Evolutionary conservation across 2,797 vertebrate species (phyloP).

Genomic region (Naso thynnoides): DNA sequence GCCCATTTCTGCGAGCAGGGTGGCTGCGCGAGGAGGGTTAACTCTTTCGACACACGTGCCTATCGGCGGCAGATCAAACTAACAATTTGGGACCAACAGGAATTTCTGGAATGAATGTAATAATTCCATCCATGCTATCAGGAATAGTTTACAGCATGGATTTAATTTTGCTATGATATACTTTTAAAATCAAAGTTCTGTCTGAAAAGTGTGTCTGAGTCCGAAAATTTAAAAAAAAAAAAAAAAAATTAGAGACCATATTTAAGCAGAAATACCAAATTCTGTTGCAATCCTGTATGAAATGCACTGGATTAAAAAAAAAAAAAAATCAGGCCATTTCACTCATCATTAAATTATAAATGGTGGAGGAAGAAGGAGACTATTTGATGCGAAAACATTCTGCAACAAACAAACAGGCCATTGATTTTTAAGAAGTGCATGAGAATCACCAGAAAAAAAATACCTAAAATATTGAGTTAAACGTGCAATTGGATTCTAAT

Average conservation of each 20-base stretch:
- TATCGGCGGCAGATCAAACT: constrained; percentile 9
- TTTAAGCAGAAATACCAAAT: neutral
- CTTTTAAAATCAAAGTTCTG: neutral
- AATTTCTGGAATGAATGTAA: neutral
- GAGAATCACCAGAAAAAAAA: neutral
- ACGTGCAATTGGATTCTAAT: neutral
- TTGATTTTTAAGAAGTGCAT: too few relatives aligned
- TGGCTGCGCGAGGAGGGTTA: constrained; percentile 49
- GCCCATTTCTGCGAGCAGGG: constrained; percentile 53
- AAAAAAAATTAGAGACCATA: neutral
- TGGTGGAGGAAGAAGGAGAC: too few relatives aligned
- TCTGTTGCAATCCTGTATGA: neutral
- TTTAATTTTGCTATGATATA: neutral
- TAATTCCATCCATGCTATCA: neutral
- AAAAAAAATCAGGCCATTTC: neutral
- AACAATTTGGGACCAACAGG: neutral
- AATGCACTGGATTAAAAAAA: too few relatives aligned
- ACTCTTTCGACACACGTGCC: constrained; percentile 42
- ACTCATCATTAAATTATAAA: neutral
- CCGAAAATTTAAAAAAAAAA: neutral
- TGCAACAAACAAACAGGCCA: too few relatives aligned
- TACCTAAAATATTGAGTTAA: neutral
- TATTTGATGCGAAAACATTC: too few relatives aligned
- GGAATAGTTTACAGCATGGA: neutral
- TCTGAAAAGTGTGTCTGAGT: too few relatives aligned